These are phyloP conservation scores for Agrenia bidenticulata DNA, from an alignment of 2,888 invertebrate genomes.

Conservation along the genomic window DNA sequence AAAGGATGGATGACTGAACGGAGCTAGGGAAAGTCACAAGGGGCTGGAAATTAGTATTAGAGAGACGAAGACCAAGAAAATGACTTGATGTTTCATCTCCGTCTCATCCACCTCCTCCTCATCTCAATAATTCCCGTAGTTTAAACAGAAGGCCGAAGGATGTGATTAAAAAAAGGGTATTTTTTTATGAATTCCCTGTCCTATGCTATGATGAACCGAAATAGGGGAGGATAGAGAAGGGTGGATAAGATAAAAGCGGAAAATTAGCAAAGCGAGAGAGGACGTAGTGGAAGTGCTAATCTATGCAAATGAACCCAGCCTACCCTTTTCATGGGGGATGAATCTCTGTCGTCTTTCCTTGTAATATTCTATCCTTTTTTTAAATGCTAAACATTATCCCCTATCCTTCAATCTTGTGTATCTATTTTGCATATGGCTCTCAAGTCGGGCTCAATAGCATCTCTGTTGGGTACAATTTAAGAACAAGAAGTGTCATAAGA, in stretches of 20 bases:
- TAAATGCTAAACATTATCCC: constrained; percentile 10
- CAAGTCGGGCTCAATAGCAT: too few species aligned
- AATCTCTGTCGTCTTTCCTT: not conserved
- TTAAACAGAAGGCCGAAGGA: constrained; percentile 23
- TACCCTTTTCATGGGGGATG: constrained; percentile 15
- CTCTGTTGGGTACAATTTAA: too few species aligned
- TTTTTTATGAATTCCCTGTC: not conserved
- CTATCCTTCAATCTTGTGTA: not conserved
- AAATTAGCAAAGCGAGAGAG: constrained; percentile 52
- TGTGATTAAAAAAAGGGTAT: constrained; percentile 43
- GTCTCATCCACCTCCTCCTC: not conserved
- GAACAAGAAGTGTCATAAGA: too few species aligned
- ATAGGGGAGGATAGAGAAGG: constrained; percentile 31
- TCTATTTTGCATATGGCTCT: too few species aligned
- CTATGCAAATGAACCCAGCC: constrained; percentile 49
- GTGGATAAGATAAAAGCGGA: constrained; percentile 51
- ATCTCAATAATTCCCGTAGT: not conserved
- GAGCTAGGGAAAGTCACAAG: too few species aligned
- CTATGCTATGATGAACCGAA: too few species aligned
- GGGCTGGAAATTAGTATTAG: not conserved
- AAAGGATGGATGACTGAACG: not conserved
- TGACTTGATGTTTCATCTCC: constrained; percentile 21
- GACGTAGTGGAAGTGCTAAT: constrained; percentile 50
- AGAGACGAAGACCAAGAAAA: constrained; percentile 17
- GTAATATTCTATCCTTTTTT: constrained; percentile 1